Evolutionary conservation across 2,113 vertebrate species (phyloP), one percentile per base, ranked within the genome.

Genomic region (Ifrita kowaldi): DNA sequence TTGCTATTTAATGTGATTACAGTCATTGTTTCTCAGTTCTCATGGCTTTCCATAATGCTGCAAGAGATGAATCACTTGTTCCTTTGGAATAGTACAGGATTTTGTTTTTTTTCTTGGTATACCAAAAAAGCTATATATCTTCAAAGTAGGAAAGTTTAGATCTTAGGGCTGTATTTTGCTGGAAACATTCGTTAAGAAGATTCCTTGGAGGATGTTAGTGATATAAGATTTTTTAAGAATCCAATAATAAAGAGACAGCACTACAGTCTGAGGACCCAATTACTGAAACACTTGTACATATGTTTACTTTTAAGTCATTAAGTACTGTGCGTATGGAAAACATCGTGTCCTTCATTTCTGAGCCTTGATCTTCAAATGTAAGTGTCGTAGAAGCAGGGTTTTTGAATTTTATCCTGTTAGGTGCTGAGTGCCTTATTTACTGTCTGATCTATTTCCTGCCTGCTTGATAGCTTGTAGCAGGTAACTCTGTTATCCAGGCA

Each of bases 281-380:
- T 96, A 94, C 80, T 89, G 77, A 82, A 92, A 71, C 87, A 89
- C 84, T 94, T 75, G 64, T 92, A 71, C 87, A 60, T 95, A 70
- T 91, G 91, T 95, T 96, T 95, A 84, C 78, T 95, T 96, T 95
- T 81, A 92, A 95, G 87, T 95, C 65, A 82, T 75, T 89, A 96
- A 96, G 74, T 84, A 79, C 60, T 64, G 81, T 87, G 93, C 91
- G 39, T 89, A 84, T 93, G 93, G 93, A 94, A 94, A 91, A 84
- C 28, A 7, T 94, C 81, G 68, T 87, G 89, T 91, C 91, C 81
- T 82, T 89, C 64, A 91, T 91, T 96, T 93, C 64, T 81, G 39
- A 97, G 89, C 68, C 86, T 95, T 93, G 80, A 92, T 97, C 93
- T 97, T 95, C 81, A 94, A 49, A 90, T 90, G 3, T 74, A 83